Evolutionary conservation across 2,888 invertebrate species (phyloP).

Genomic region (Amphiduros pacificus): DNA sequence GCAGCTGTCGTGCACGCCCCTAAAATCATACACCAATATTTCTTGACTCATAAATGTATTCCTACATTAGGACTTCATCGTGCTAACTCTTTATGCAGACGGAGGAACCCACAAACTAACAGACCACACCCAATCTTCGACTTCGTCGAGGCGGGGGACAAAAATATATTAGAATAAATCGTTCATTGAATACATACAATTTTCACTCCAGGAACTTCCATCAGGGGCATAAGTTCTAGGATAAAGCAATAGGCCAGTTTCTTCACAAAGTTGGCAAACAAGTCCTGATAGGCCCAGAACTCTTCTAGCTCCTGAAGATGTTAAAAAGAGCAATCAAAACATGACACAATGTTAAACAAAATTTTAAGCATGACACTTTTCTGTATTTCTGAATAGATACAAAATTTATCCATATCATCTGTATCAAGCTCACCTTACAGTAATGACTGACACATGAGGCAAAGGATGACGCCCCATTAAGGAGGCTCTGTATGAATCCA

Average conservation of each 20-base stretch:
- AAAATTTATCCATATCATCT: too few species aligned
- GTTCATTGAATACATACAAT: too few species aligned
- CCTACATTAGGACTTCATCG: neutral
- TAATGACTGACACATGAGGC: constrained; percentile 78
- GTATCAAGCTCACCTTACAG: constrained; percentile 66
- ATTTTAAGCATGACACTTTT: too few species aligned
- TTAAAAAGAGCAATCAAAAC: neutral
- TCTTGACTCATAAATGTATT: neutral
- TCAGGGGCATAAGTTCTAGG: constrained; percentile 75
- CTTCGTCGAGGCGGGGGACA: too few species aligned
- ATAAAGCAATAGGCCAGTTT: constrained; percentile 81
- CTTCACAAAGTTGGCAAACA: constrained; percentile 74
- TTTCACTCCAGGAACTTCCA: constrained; percentile 88
- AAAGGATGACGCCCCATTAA: constrained; percentile 73
- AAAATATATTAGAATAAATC: too few species aligned
- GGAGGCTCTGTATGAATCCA: constrained; percentile 77
- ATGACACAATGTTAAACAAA: neutral
- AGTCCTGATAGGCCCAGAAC: constrained; percentile 80
- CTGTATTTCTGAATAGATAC: neutral
- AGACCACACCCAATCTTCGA: too few species aligned
- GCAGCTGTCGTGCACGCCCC: constrained; percentile 83
- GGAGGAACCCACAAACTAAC: too few species aligned
- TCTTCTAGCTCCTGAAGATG: constrained; percentile 69
- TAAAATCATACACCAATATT: constrained; percentile 45
- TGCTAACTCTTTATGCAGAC: neutral